Evolutionary conservation across 2,797 vertebrate species (phyloP), one percentile per base, ranked within the genome.

Genomic region (Enteromius afrohamiltoni): DNA sequence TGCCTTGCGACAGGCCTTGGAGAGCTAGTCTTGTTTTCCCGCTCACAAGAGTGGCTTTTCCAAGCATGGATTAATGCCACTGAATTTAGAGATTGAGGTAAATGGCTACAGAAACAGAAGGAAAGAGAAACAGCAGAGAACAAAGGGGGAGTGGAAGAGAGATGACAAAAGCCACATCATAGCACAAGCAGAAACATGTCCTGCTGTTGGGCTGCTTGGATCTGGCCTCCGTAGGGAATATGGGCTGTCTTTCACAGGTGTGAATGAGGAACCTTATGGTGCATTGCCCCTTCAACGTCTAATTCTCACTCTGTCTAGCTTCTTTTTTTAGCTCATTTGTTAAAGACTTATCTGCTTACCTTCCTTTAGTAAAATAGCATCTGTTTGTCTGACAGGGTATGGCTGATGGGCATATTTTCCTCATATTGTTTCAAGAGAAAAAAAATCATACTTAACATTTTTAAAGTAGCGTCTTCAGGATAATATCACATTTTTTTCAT

Each of bases 321-420:
- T 77, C 76, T 51, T 68, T 78, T 80, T 88, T 88, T 82, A 85
- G 71, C 78, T 89, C 87, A 83, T 89, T 88, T 80, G 84, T 88
- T 51, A 4, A 37, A 88, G 14, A 29, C 68, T 68, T 86, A 42
- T 10, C 34, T 67, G 60, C 31, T 68, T 67, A 77, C 21, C 64
- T 84, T 69, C n/a, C 11, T 69, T 67, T 62, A 29, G 53, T 78
- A 26, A 40, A 78, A 62, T 21, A 70, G 51, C 82, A 83, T 83
- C 40, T 78, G 82, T 71, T 78, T 4, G 9, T 78, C 65, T 78
- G 74, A 78, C 82, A 83, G 40, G 42, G 21, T 47, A 69, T 62
- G 29, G 0, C 65, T 90, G 86, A 87, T 89, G 79, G 82, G 70
- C 75, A 37, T 47, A 69, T 80, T 88, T 74, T 76, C 4, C 62